Base-by-base conservation (phyloP, 1,140 invertebrate species). In the Heliconius melpomene region DNA sequence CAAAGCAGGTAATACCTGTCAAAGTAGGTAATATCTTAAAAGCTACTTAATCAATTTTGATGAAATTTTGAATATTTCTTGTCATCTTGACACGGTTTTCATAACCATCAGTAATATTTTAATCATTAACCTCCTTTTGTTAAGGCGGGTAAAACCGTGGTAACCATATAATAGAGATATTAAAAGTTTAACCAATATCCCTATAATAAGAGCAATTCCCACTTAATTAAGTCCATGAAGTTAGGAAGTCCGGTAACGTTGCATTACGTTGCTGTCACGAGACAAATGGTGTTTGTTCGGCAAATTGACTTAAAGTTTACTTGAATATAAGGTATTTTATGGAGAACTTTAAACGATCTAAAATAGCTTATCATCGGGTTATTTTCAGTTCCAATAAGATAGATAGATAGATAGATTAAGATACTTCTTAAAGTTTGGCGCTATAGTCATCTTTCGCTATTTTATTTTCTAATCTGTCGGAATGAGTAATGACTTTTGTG, bases 271-370 rank as follows among this genome's bases (percentile, higher is more conserved):
- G 74, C 78, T 80, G 83, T 84, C 74, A 72, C 70, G 84, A 87
- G 84, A 89, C 85, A 87, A 87, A 88, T 87, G 82, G 80, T 88
- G 82, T 87, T 90, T 90, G 87, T 86, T 88, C 80, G 71, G 84
- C 81, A 89, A 89, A 87, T 86, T 87, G 84, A 85, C 88, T n/a
- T n/a, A n/a, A n/a, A n/a, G n/a, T 54, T 70, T 40, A 74, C 26
- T 18, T 7, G 52, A 80, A 77, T 71, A 32, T 52, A 80, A 46
- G 6, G 8, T 7, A 16, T 29, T 80, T 80, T 80, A 75, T 72
- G 11, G 11, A 38, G 11, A 40, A 73, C n/a, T 78, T 78, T 54
- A 57, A 57, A 29, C 11, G 9, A 57, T 66, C 29, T 26, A 66
- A 66, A 66, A 66, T 66, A 16, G 23, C 23, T 66, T 66, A 66